Base-by-base conservation (phyloP, 1,140 invertebrate genomes). In the Anoplophora glabripennis region DNA sequence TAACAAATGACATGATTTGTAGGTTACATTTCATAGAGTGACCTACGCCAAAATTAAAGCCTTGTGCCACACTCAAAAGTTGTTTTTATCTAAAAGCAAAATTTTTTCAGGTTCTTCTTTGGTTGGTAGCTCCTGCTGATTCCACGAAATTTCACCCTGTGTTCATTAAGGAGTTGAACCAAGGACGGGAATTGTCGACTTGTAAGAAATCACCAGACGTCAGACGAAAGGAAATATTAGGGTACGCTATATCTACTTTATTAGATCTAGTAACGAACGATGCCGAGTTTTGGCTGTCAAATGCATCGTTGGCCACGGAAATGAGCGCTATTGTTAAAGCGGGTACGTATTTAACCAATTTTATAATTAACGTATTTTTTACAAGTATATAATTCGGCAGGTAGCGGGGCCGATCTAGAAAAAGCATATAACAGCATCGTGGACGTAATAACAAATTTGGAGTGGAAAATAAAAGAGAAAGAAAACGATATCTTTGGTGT, bases 81-180 rank as follows among this genome's bases (percentile, higher is more conserved):
- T n/a, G n/a, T n/a, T n/a, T 28, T 28, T 28, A 41, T 15, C 2
- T 41, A 41, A 41, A 41, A 3, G n/a, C 7, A 41, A 28, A 28
- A 28, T 5, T 28, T 28, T 28, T 67, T 8, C 46, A 80, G 77
- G 78, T 87, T 1, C 73, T 98, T 34, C 79, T 92, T 17, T 96
- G 95, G 83, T 76, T 98, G 10, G 83, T 97, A 5, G 85, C 87
- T 41, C 88, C 91, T 8, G 85, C 88, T 40, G 86, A 94, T 67
- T 78, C 83, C 0, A 77, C 78, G 41, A 86, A 86, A 64, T 92
- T 93, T 67, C 88, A 92, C 77, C 89, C 90, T 0, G 73, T 73
- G 17, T 81, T 89, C 8, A 81, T 90, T 0, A 80, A 84, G 14
- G 82, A 85, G 61, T 78, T 97, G 1, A 81, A 87, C 59, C 75